Base-by-base conservation (phyloP, 2,797 vertebrate species). In the Pelodytes ibericus region DNA sequence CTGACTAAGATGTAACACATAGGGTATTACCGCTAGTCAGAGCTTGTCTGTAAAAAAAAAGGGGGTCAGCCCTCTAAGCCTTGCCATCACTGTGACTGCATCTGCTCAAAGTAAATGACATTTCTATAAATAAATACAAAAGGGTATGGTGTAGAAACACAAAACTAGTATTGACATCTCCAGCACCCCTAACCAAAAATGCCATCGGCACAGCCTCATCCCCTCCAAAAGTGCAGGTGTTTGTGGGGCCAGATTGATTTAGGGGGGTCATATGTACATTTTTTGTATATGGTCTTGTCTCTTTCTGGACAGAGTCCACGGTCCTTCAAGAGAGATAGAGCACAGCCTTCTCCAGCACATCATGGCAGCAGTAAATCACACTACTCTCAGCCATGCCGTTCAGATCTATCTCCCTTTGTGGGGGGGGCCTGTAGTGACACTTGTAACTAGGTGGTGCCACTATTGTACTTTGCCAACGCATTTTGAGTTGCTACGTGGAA, bases 401-500 rank as follows among this genome's bases (percentile, higher is more conserved):
- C 7, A 47, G 24, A 67, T 61, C 69, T 24, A n/a, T 62, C 76
- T 72, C 69, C 62, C 67, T 61, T 61, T 31, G 75, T 62, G 53
- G 62, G 75, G 75, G 69, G 53, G 62, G 75, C n/a, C 22, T 20
- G 31, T 24, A 53, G 18, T 11, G 41, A 18, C 56, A 29, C 39
- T 51, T 77, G 60, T 71, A 65, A 57, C n/a, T 66, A 68, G 24
- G 22, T 33, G 53, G 15, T 39, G 63, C 51, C 44, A 59, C 69
- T 64, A 58, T 49, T 67, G 69, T 78, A 33, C 51, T 65, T 65
- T 29, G 68, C 61, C 26, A 71, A 49, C 30, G 13, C 39, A 36
- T 29, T 60, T 76, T 77, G 22, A 25, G 39, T 58, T 77, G 71
- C 4, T 77, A 51, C 51, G 70, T 78, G 44, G 41, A 56, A 44